Conservation (phyloP, 2,113 vertebrate genomes). For the Ivindomyrus marchei region DNA sequence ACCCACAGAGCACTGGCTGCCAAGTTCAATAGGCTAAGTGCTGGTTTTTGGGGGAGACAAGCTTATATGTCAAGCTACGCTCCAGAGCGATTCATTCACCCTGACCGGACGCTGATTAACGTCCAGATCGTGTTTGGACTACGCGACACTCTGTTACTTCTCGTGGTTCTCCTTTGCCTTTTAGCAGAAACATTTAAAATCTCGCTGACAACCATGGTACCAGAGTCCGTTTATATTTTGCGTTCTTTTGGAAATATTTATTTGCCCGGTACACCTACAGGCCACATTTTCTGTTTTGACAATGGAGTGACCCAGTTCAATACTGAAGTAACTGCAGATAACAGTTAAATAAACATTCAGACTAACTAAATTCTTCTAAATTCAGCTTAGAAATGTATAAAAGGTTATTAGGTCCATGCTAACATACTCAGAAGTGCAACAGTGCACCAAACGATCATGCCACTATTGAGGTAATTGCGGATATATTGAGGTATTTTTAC, state of each 20-base stretch:
- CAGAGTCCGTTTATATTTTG: not conserved
- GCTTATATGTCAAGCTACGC: not conserved
- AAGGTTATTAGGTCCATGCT: not conserved
- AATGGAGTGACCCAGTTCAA: not conserved
- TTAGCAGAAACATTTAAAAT: not conserved
- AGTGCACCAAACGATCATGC: not conserved
- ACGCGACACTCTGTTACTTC: not conserved
- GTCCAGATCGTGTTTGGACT: not conserved
- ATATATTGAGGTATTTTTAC: not conserved
- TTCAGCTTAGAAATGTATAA: not conserved
- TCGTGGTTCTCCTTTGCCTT: not conserved
- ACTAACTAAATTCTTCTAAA: not conserved
- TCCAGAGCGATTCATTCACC: not conserved
- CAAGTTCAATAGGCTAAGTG: slow-evolving; percentile 12
- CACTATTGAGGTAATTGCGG: not conserved
- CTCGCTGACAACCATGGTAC: not conserved
- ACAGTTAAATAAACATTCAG: not conserved
- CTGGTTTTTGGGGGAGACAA: not conserved
- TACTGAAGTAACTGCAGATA: not conserved
- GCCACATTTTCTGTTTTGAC: not conserved
- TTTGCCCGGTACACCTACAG: not conserved
- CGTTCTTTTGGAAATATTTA: not conserved
- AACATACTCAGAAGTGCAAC: not conserved
- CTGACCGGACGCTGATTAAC: not conserved
- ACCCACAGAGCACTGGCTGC: not conserved